Evolutionary conservation across 1,140 invertebrate genomes (phyloP), one percentile per base, ranked within the genome.

Genomic region (Papilio polyxenes): DNA sequence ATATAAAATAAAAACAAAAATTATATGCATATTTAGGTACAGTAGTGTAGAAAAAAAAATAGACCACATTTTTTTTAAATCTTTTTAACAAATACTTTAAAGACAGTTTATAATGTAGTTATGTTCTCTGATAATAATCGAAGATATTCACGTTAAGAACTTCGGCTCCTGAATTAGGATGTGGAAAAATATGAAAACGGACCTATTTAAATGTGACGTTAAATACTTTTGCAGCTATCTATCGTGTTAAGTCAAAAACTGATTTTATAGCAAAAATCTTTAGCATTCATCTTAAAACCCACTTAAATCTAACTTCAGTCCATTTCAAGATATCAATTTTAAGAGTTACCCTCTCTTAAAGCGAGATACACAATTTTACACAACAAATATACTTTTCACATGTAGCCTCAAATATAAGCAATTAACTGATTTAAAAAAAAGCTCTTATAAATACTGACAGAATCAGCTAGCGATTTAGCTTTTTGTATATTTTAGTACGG

Each of bases 281-380:
- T 72, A 72, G 11, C 15, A 72, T 15, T 72, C 37, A 37, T 40
- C 10, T 37, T 40, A 37, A 72, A 72, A 15, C 65, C 65, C 65
- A 17, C 65, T 72, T 72, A 72, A 13, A 72, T 72, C 65, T 72
- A 72, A 72, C 65, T 37, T 72, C 65, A 72, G 65, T 72, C 65
- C 65, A 72, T 72, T 72, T 72, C 65, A 72, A 72, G 65, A 72
- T 72, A 72, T 72, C 40, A 37, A 72, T 72, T 72, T 72, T 72
- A 72, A 72, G 65, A 72, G 65, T 72, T 65, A 72, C 31, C 62
- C 65, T 72, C 65, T 72, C 31, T 37, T 72, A 37, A 72, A 72
- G 65, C 65, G 31, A 72, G n/a, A 62, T 62, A 62, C 65, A 76
- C 48, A 75, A 48, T 48, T 49, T 75, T 75, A 48, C 74, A 20